Evolutionary conservation across 1,140 invertebrate species (phyloP).

Genomic region (Heliconius hewitsoni): DNA sequence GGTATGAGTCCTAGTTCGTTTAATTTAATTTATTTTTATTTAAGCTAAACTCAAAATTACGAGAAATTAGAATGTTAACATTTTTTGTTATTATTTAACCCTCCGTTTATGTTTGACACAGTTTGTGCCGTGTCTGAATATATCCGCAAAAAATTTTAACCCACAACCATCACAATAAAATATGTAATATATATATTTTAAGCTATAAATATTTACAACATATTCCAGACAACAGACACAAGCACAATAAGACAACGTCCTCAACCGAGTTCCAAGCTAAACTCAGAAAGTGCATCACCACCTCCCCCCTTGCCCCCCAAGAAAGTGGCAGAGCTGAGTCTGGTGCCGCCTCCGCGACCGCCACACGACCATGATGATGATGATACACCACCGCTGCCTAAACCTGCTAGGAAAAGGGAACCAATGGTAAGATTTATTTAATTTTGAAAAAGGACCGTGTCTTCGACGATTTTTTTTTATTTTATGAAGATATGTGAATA

Average conservation of each 20-base stretch:
- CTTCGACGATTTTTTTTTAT: too few relatives aligned
- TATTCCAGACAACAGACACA: constrained; percentile 54
- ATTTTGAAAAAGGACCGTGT: too few relatives aligned
- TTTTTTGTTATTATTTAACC: too few relatives aligned
- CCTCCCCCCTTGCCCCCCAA: constrained; percentile 93
- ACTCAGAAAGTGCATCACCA: constrained; percentile 83
- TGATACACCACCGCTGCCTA: constrained; percentile 83
- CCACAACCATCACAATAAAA: too few relatives aligned
- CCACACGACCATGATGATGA: constrained; percentile 78
- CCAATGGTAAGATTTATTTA: constrained; percentile 49
- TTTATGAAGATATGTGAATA: too few relatives aligned
- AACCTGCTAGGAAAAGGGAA: constrained; percentile 84
- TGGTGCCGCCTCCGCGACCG: constrained; percentile 84
- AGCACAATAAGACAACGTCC: constrained; percentile 66
- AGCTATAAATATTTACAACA: background rate
- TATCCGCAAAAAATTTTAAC: too few relatives aligned
- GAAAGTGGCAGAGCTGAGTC: constrained; percentile 83
- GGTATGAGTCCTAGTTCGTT: constrained; percentile 45
- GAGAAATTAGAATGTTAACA: too few relatives aligned
- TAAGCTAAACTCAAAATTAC: background rate
- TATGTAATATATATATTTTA: too few relatives aligned
- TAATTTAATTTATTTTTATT: background rate
- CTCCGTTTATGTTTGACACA: too few relatives aligned
- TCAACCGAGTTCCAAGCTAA: constrained; percentile 81
- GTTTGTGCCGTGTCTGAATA: too few relatives aligned